A percentile compares a stretch with the other conserved stretches of the same genome.
Evolutionary conservation across 2,113 vertebrate genomes (phyloP).

Genomic region (Zosterops hypoxanthus): DNA sequence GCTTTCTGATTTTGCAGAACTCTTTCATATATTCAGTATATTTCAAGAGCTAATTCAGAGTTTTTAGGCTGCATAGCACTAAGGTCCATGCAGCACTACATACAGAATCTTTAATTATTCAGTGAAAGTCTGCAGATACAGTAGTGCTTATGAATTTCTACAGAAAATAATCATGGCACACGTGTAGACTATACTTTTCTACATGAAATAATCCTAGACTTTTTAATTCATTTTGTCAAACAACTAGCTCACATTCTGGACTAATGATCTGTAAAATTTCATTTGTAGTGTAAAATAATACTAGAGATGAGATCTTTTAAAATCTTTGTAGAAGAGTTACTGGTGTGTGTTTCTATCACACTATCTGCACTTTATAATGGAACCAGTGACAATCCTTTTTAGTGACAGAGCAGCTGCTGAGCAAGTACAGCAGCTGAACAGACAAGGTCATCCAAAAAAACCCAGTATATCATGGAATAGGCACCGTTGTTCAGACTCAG

Average conservation of each 20-base stretch:
- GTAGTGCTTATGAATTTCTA: not conserved
- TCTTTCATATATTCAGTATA: not conserved
- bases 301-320: not conserved
- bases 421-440: not conserved
- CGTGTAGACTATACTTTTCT: not conserved
- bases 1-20: not conserved
- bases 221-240: conserved; percentile 27
- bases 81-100: not conserved
- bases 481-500: not conserved
- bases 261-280: conserved; percentile 57
- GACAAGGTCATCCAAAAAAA: not conserved
- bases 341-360: not conserved
- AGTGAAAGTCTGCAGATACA: not conserved
- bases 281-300: conserved; percentile 45
- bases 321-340: not conserved
- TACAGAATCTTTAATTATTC: conserved; percentile 11
- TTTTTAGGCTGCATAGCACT: not conserved
- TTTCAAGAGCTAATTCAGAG: conserved; percentile 12
- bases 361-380: not conserved
- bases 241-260: conserved; percentile 8
- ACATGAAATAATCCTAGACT: not conserved
- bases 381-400: not conserved
- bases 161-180: conserved; percentile 5
- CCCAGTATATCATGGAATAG: not conserved
- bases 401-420: not conserved